Conservation (phyloP, 2,888 invertebrate species). For the Meghimatium bilineatum region DNA sequence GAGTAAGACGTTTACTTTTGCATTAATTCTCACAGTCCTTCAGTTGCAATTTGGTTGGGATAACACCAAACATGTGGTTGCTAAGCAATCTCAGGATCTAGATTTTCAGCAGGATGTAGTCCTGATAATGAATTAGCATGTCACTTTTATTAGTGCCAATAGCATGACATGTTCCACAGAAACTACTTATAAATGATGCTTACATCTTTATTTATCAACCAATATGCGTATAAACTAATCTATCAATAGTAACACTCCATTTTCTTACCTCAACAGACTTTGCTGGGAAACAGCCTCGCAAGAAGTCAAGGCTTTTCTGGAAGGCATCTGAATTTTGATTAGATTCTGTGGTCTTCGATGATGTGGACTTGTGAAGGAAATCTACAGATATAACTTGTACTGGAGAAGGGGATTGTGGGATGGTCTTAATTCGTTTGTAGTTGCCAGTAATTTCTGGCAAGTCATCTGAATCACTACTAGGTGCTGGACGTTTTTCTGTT, state of each 20-base stretch:
- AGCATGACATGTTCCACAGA: too few relatives aligned
- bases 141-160: too few relatives aligned
- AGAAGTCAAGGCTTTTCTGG: slow-evolving; percentile 57
- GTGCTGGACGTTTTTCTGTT: slow-evolving; percentile 38
- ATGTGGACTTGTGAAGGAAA: slow-evolving; percentile 11
- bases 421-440: slow-evolving; percentile 40
- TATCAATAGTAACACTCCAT: background rate
- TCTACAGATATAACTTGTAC: slow-evolving; percentile 17
- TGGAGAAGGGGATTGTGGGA: slow-evolving; percentile 36
- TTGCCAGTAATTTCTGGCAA: slow-evolving; percentile 23
- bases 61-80: too few relatives aligned
- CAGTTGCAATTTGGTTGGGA: too few relatives aligned
- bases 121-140: too few relatives aligned
- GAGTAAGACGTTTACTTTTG: too few relatives aligned
- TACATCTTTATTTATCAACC: background rate
- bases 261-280: slow-evolving; percentile 58
- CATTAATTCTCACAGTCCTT: too few relatives aligned
- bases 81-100: too few relatives aligned
- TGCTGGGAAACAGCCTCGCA: slow-evolving; percentile 60
- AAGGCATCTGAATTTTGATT: slow-evolving; percentile 49
- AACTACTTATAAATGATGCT: too few relatives aligned
- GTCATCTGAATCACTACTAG: slow-evolving; percentile 31
- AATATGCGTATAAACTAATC: background rate
- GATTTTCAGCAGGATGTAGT: too few relatives aligned
- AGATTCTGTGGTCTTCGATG: background rate